Evolutionary conservation across 2,113 vertebrate genomes (phyloP), one percentile per base, ranked within the genome.

Genomic region (Heterochromis multidens): DNA sequence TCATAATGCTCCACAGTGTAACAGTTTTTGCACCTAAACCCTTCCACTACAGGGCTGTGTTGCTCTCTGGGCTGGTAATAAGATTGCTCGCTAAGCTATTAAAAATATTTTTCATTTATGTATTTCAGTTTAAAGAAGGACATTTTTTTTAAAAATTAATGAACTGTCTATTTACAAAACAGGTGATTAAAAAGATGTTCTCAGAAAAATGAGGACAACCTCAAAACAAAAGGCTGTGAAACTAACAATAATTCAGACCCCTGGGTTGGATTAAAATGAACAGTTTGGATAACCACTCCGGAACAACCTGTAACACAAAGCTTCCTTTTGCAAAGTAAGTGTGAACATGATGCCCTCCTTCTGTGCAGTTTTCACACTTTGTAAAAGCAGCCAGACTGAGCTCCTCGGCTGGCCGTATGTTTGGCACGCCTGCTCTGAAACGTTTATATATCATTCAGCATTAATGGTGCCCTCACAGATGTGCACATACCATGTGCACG

Each of bases 61-160:
- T 49, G 14, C 43, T 49, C 43, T 49, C 40, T 1, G 37, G 37
- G 10, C 37, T 10, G 19, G 16, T 72, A 29, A 72, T 29, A 49
- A 49, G 0, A 0, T 6, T 52, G 25, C 43, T 52, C 0, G 52
- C 21, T 74, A 52, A 52, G 43, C 43, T 74, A 8, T 72, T 72
- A 29, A 67, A 72, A 25, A 70, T 46, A 16, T 49, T 49, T 49
- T 29, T 72, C 3, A 72, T 72, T 72, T 21, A 52, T 13, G 9
- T 1, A 27, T 72, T 52, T 74, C 1, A 21, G 17, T 13, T 74
- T 74, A 52, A 74, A 74, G 25, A 74, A 31, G 0, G 10, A 70
- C 0, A 23, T 6, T 27, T 72, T 43, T 17, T 72, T 43, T 17
- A 17, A 25, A 67, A 67, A 0, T 29, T 1, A 43, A 17, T 70